Percentiles rank a stretch among this genome's conserved stretches.
Evolutionary conservation across 2,113 vertebrate species (phyloP).

Genomic region (Sebastes fasciatus): DNA sequence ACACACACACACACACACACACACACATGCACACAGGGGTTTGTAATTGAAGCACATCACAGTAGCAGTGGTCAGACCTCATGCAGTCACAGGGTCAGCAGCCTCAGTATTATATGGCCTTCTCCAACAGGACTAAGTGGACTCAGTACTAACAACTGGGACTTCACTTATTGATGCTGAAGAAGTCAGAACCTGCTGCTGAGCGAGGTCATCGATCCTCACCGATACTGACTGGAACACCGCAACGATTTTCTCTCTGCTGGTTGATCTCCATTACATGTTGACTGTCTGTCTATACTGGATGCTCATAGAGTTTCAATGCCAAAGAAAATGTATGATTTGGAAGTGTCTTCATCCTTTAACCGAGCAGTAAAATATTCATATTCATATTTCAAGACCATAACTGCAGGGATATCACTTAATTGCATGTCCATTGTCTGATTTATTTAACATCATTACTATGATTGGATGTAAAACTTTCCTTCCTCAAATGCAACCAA

Average conservation of each 20-base stretch:
- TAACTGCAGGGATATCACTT: too few species aligned
- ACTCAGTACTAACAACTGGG: conserved; percentile 12
- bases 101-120: conserved; percentile 26
- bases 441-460: not conserved
- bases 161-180: conserved; percentile 17
- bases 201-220: conserved; percentile 21
- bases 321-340: not conserved
- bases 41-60: conserved; percentile 20
- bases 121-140: conserved; percentile 26
- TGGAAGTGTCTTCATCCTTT: not conserved
- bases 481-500: not conserved
- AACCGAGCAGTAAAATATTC: too few species aligned
- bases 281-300: not conserved
- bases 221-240: not conserved
- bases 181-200: conserved; percentile 4
- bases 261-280: not conserved
- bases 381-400: too few species aligned
- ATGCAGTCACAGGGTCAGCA: conserved; percentile 35
- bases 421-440: too few species aligned
- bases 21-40: not conserved
- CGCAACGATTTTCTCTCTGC: not conserved
- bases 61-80: conserved; percentile 3
- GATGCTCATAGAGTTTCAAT: not conserved
- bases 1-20: not conserved
- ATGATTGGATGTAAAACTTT: not conserved